A percentile compares a stretch with the other conserved stretches of the same genome.
Evolutionary conservation across 2,888 invertebrate genomes (phyloP).

Genomic region (Dryadula phaetusa): DNA sequence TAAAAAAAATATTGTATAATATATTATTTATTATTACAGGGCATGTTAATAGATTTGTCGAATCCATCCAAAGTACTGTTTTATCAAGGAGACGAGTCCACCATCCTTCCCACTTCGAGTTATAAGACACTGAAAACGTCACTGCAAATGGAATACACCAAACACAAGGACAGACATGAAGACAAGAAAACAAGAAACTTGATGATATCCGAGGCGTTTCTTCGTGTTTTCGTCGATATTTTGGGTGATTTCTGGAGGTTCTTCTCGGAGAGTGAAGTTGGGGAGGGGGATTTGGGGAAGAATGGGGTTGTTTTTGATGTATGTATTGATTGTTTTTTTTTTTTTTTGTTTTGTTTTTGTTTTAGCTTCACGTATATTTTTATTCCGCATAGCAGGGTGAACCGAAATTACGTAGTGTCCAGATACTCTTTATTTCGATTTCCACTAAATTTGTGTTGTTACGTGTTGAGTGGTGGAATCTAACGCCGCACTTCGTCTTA

Average conservation of each 20-base stretch:
- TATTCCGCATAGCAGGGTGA: no score
- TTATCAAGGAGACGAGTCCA: constrained; percentile 90
- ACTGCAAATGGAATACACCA: constrained; percentile 70
- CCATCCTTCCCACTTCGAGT: constrained; percentile 88
- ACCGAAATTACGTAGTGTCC: no score
- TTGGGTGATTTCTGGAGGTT: constrained; percentile 88
- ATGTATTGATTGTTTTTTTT: constrained; percentile 54
- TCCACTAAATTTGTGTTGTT: no score
- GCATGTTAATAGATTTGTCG: constrained; percentile 89
- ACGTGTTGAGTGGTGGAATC: no score
- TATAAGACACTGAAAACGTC: constrained; percentile 87
- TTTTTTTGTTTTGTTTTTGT: not conserved
- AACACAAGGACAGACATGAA: constrained; percentile 59
- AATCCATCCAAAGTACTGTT: constrained; percentile 83
- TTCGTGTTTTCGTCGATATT: constrained; percentile 90
- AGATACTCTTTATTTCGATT: no score
- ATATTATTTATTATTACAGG: constrained; percentile 70
- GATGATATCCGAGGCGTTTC: constrained; percentile 91
- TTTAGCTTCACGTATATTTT: no score
- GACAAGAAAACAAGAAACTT: constrained; percentile 86
- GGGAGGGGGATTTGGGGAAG: constrained; percentile 64
- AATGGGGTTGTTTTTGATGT: constrained; percentile 74
- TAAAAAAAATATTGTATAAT: no score
- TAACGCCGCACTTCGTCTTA: no score
- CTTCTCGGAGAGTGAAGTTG: constrained; percentile 63